Conservation (phyloP, 2,797 vertebrate species). For the Mus minutoides region DNA sequence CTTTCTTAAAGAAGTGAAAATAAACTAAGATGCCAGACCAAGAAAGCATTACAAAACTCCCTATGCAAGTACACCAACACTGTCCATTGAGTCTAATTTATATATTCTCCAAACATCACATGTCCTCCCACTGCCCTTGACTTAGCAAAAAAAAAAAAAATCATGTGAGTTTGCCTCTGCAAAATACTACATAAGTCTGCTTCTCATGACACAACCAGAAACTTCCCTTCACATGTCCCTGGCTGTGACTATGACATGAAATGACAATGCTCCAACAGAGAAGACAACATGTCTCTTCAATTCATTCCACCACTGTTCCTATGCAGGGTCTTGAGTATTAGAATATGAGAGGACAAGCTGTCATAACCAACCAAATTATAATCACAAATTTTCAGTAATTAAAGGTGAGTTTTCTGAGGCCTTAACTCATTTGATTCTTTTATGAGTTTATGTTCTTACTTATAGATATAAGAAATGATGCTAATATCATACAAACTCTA, state of each 20-base stretch:
- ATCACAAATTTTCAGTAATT: background rate
- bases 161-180: background rate
- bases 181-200: background rate
- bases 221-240: background rate
- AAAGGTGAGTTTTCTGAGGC: background rate
- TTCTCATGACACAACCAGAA: no score
- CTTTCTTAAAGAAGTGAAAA: background rate
- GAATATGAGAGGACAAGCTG: background rate
- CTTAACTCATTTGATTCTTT: conserved; percentile 33
- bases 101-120: background rate
- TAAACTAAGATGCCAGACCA: background rate
- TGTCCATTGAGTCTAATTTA: background rate
- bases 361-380: background rate
- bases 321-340: background rate
- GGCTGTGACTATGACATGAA: conserved; percentile 48
- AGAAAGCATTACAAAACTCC: background rate
- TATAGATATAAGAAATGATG: conserved; percentile 30
- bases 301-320: background rate
- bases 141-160: background rate
- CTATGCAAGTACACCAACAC: background rate
- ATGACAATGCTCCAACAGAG: background rate
- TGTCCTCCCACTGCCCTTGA: background rate
- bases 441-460: background rate
- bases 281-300: conserved; percentile 48
- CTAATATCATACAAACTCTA: conserved; percentile 19